Evolutionary conservation across 92 coral and sea anemone genomes (phyloP).

Genomic region (Meandrina meandrites): DNA sequence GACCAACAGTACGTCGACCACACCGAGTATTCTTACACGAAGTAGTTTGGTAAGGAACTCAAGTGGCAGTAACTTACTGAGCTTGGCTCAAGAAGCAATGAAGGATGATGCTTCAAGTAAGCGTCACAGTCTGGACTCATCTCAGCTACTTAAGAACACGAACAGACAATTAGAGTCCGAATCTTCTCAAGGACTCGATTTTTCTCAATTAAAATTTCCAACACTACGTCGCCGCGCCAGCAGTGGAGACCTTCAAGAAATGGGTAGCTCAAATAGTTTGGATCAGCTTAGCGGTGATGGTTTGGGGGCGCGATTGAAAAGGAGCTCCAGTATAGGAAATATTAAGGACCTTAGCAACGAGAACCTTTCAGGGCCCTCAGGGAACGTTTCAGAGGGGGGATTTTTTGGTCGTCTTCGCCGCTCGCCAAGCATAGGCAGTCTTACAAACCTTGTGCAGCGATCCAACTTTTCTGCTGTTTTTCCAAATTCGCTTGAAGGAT

Average conservation of each 20-base stretch:
- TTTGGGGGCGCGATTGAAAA: constrained; percentile 52
- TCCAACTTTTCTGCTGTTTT: constrained; percentile 58
- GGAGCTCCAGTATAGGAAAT: constrained; percentile 91
- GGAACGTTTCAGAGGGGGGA: constrained; percentile 54
- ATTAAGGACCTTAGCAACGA: constrained; percentile 76
- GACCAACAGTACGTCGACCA: constrained; percentile 57
- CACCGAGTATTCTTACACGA: constrained; percentile 48
- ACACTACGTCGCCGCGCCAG: constrained; percentile 90
- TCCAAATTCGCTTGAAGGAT: constrained; percentile 54
- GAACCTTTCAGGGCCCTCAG: constrained; percentile 36
- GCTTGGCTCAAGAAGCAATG: constrained; percentile 60
- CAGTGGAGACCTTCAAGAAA: constrained; percentile 83
- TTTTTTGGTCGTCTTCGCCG: constrained; percentile 84
- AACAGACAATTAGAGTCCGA: constrained; percentile 26
- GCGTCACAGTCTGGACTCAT: constrained; percentile 73
- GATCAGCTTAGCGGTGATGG: constrained; percentile 32
- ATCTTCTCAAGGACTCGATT: constrained; percentile 19
- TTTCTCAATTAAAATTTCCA: constrained; percentile 63
- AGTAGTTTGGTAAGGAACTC: constrained; percentile 77
- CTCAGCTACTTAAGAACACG: constrained; percentile 43
- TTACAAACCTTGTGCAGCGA: constrained; percentile 73
- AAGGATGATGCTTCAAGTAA: constrained; percentile 43
- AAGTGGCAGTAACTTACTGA: constrained; percentile 85
- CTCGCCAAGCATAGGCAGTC: constrained; percentile 84
- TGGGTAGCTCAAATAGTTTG: constrained; percentile 43